Conservation (phyloP, 2,888 invertebrate genomes). For the Lasius platythorax region DNA sequence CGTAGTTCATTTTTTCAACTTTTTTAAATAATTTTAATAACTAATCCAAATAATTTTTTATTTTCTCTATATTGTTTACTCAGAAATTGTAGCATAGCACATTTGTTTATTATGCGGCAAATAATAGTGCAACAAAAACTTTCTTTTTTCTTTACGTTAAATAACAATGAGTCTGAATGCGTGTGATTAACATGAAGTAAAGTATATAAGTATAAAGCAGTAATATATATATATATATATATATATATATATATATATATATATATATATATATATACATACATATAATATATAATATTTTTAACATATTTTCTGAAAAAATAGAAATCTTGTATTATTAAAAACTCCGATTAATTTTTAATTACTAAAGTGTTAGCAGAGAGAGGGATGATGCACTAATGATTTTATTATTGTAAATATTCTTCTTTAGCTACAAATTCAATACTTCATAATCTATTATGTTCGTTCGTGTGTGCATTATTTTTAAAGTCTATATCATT, state of each 20-base stretch:
- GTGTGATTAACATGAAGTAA: background rate
- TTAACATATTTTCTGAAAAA: background rate
- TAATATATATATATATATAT: background rate
- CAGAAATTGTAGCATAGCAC: background rate
- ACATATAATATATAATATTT: background rate
- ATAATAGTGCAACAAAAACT: background rate
- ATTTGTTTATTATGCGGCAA: background rate
- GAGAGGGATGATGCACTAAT: background rate
- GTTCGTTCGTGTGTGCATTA: background rate
- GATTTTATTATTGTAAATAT: background rate
- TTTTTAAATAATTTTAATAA: background rate
- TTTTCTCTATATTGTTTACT: background rate
- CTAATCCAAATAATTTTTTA: background rate
- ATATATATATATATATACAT: too few species aligned
- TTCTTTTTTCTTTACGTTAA: background rate
- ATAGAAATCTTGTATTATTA: background rate
- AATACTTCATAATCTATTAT: background rate
- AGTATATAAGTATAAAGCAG: background rate
- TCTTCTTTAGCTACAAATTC: background rate
- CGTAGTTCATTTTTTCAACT: background rate
- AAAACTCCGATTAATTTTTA: background rate
- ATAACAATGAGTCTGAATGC: background rate
- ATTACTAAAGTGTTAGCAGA: background rate
- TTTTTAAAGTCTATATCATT: background rate
- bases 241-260: too few species aligned